Conservation (phyloP, 2,888 invertebrate genomes). For the Psococerastis gibbosa region DNA sequence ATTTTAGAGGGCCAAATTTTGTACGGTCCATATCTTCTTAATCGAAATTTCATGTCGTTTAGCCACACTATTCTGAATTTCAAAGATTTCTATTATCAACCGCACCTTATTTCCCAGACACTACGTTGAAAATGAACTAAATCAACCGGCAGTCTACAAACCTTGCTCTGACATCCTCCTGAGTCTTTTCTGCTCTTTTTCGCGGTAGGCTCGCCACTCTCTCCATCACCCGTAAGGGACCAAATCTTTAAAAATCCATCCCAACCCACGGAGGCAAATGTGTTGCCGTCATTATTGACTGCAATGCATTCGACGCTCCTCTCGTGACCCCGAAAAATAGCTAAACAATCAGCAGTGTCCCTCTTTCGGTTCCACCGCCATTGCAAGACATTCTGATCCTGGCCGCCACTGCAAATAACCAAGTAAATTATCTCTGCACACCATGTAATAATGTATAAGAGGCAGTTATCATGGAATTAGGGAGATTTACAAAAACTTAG, state of each 20-base stretch:
- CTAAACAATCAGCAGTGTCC: constrained; percentile 59
- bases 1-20: no score
- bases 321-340: constrained; percentile 77
- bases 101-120: no score
- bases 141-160: no score
- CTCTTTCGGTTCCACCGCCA: constrained; percentile 68
- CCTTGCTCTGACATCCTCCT: constrained; percentile 35
- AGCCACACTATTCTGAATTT: no score
- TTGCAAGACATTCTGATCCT: constrained; percentile 77
- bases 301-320: constrained; percentile 77
- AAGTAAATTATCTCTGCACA: no score
- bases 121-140: no score
- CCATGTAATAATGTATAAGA: no score
- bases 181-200: constrained; percentile 37
- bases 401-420: constrained; percentile 51
- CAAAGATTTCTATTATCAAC: no score
- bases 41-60: no score
- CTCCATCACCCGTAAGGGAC: constrained; percentile 36
- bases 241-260: constrained; percentile 83
- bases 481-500: no score
- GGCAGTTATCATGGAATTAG: no score
- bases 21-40: no score
- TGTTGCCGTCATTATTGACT: constrained; percentile 43
- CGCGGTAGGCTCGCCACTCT: constrained; percentile 32
- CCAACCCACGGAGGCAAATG: constrained; percentile 77